Evolutionary conservation across 2,888 invertebrate genomes (phyloP).

Genomic region (Brachyptera risi): DNA sequence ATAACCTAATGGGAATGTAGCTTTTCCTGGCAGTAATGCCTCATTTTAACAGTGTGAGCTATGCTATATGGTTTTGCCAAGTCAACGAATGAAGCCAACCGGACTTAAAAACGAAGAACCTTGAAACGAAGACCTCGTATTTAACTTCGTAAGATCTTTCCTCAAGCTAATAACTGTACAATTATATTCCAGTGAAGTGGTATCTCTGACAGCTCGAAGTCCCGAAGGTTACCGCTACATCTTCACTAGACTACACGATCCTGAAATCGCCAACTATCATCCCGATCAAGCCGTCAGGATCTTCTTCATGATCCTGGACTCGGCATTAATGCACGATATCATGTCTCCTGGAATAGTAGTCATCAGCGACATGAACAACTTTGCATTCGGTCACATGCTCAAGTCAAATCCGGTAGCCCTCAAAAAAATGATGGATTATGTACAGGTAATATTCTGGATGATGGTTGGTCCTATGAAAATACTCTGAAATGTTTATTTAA

Average conservation of each 20-base stretch:
- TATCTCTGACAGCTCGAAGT: not conserved
- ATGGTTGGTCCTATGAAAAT: no score
- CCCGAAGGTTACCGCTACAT: slow-evolving; percentile 7
- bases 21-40: no score
- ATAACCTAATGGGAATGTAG: no score
- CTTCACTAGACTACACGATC: slow-evolving; percentile 15
- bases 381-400: slow-evolving; percentile 32
- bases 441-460: no score
- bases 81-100: no score
- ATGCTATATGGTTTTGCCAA: no score
- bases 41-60: no score
- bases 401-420: slow-evolving; percentile 31
- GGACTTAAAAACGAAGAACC: no score
- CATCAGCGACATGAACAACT: slow-evolving; percentile 33
- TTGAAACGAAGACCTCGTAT: no score
- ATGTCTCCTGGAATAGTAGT: slow-evolving; percentile 34
- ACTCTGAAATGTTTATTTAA: no score
- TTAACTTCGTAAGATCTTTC: no score
- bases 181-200: not conserved
- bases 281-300: slow-evolving; percentile 35
- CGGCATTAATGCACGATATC: slow-evolving; percentile 27
- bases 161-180: no score
- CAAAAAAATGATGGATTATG: slow-evolving; percentile 35
- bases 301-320: slow-evolving; percentile 34
- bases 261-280: slow-evolving; percentile 30